phyloP scores from a whole-genome alignment of 2,888 invertebrate species.

The Idaea straminata region DNA sequence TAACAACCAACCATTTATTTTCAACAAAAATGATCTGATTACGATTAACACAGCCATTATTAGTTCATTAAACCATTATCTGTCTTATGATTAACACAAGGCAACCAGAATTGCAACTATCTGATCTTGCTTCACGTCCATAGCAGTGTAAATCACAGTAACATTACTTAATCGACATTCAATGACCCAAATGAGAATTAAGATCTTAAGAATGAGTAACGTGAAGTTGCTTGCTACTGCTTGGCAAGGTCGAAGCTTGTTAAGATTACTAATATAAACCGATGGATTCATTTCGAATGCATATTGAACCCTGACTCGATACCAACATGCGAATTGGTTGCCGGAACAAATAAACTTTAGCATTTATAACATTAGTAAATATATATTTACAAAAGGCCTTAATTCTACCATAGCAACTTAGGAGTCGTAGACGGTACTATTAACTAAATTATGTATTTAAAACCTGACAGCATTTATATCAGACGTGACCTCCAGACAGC shows the following conservation, averaged over 20 bases:
- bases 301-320: neutral
- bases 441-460: neutral
- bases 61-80: slow-evolving; percentile 8
- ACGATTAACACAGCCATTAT: neutral
- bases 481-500: neutral
- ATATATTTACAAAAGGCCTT: neutral
- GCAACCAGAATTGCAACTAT: neutral
- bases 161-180: slow-evolving; percentile 17
- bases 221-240: neutral
- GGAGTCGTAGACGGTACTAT: neutral
- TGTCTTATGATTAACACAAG: neutral
- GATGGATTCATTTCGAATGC: neutral
- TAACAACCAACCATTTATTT: neutral
- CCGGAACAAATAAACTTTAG: neutral
- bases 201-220: slow-evolving; percentile 6
- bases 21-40: neutral
- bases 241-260: neutral
- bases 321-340: neutral
- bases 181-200: slow-evolving; percentile 18
- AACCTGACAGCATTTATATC: neutral
- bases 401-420: neutral
- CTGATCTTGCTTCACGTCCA: neutral
- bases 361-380: neutral
- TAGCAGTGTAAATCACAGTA: slow-evolving; percentile 4
- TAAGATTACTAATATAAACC: neutral